A percentile compares a stretch with the other conserved stretches of the same genome.
These are phyloP conservation scores for Orthonychiurus folsomi DNA, from an alignment of 2,888 invertebrate genomes.

Conservation along the genomic window DNA sequence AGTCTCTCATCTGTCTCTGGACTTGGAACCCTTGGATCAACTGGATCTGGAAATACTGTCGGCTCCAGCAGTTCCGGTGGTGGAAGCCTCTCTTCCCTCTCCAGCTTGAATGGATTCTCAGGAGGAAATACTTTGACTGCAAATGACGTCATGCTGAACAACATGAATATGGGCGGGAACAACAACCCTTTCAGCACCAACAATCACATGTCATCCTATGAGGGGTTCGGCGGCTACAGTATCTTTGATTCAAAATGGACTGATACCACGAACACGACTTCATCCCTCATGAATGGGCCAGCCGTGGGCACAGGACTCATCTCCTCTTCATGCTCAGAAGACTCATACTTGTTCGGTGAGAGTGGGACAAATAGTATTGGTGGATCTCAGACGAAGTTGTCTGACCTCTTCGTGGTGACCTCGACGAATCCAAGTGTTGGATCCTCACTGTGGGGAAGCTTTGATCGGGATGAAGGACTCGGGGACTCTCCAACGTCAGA, in stretches of 20 bases:
- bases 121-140: conserved; percentile 7
- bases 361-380: conserved; percentile 35
- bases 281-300: neutral
- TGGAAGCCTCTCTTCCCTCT: conserved; percentile 36
- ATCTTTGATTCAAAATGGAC: conserved; percentile 21
- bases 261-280: neutral
- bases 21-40: conserved; percentile 21
- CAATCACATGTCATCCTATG: conserved; percentile 5
- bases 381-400: conserved; percentile 36
- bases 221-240: conserved; percentile 32
- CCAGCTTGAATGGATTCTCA: conserved; percentile 36
- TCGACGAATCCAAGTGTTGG: conserved; percentile 29
- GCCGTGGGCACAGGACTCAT: conserved; percentile 17
- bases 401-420: conserved; percentile 30
- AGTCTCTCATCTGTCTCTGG: conserved; percentile 38
- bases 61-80: conserved; percentile 36
- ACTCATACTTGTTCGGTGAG: conserved; percentile 35
- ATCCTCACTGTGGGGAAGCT: conserved; percentile 48
- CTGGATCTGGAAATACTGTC: conserved; percentile 20
- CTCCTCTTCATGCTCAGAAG: conserved; percentile 34
- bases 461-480: conserved; percentile 74
- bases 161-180: neutral
- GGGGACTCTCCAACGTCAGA: conserved; percentile 82
- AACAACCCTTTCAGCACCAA: neutral
- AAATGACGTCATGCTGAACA: neutral